Evolutionary conservation across 2,888 invertebrate genomes (phyloP).

Genomic region (Ectemnius lituratus): DNA sequence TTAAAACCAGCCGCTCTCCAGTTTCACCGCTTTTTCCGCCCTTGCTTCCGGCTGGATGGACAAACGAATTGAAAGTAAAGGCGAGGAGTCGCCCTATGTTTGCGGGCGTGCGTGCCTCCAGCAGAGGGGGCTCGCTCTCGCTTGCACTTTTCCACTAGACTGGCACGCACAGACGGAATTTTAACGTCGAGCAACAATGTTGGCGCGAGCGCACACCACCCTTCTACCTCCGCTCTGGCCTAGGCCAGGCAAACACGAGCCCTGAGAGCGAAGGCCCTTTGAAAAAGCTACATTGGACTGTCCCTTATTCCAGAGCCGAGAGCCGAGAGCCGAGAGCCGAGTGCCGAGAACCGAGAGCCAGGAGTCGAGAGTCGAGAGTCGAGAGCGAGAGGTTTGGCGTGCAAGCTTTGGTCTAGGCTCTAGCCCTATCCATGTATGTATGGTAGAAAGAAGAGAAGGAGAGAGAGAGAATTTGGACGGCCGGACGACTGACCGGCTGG

Average conservation of each 20-base stretch:
- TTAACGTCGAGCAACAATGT: constrained; percentile 5
- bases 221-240: constrained; percentile 22
- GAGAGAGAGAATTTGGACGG: background rate
- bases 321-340: background rate
- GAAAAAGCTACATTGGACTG: constrained; percentile 7
- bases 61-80: constrained; percentile 6
- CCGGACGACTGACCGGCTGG: background rate
- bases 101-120: background rate
- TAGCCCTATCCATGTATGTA: background rate
- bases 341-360: background rate
- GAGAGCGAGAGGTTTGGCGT: no score
- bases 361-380: background rate
- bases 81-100: background rate
- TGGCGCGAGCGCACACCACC: constrained; percentile 7
- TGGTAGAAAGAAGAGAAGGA: background rate
- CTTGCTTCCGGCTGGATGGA: constrained; percentile 23
- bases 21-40: constrained; percentile 14
- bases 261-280: background rate
- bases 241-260: constrained; percentile 58
- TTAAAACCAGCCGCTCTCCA: constrained; percentile 21
- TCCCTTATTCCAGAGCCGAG: constrained; percentile 6
- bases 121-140: background rate
- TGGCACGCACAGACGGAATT: constrained; percentile 7
- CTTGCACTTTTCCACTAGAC: constrained; percentile 22
- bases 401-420: background rate